Evolutionary conservation across 2,888 invertebrate genomes (phyloP), one percentile per base, ranked within the genome.

Genomic region (Thera britannica): DNA sequence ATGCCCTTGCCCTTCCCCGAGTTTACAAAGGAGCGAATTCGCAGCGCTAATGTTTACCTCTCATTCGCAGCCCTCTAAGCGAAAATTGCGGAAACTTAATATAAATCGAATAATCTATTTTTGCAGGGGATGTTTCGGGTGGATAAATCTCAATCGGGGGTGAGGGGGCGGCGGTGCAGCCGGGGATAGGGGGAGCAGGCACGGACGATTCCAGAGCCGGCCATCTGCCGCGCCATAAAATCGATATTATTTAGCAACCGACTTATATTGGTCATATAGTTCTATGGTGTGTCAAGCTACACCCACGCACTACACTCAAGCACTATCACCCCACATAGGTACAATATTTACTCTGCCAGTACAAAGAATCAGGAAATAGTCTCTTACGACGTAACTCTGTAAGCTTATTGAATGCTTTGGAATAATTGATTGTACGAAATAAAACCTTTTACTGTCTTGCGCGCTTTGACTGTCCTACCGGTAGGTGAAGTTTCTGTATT

Each of bases 61-160:
- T 78, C 80, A 81, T 80, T 83, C 79, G 83, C 83, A 84, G 89
- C 92, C 89, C 90, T 90, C 88, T 84, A 83, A 89, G 89, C 88
- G 86, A 90, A 87, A 91, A 90, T 90, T 89, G 89, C 90, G 92
- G 90, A 93, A 93, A 93, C 91, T 89, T 90, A 92, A 92, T 93
- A 92, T 92, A 93, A 93, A 92, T 91, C 90, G 91, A 87, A 92
- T 93, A 92, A 93, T 90, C 88, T 86, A 89, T 87, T 90, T 83
- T 86, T 82, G 86, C 84, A 85, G 90, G 93, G 92, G 89, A 87
- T 83, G 85, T 89, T 92, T 90, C 82, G 89, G 88, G 87, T 83
- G 90, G 88, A 92, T 91, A 90, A 90, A 91, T 92, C 90, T 92
- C 87, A 88, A 91, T 92, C 87, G 90, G 91, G 92, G 93, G 90